These are phyloP conservation scores for Steromphala cineraria DNA, from an alignment of 2,888 invertebrate species.

Conservation along the genomic window DNA sequence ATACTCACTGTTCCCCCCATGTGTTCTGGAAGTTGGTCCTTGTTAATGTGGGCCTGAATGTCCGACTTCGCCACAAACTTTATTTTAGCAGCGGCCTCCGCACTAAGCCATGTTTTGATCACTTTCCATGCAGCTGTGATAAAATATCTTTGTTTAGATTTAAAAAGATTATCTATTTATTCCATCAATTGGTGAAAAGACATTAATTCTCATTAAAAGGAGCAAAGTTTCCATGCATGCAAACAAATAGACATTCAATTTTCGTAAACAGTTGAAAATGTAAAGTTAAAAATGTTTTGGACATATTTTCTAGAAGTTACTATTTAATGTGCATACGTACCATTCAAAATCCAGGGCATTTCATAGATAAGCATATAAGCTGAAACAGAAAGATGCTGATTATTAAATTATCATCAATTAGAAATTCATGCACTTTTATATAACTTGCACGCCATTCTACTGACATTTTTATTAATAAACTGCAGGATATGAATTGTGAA, in stretches of 20 bases:
- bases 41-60: constrained; percentile 84
- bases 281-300: too few relatives aligned
- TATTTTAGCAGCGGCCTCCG: constrained; percentile 91
- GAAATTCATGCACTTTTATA: too few relatives aligned
- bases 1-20: constrained; percentile 74
- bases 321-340: constrained; percentile 76
- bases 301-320: too few relatives aligned
- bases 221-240: too few relatives aligned
- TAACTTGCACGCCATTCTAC: too few relatives aligned
- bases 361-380: constrained; percentile 94
- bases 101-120: constrained; percentile 89
- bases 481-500: too few relatives aligned
- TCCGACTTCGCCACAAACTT: constrained; percentile 86
- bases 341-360: constrained; percentile 94
- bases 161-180: too few relatives aligned
- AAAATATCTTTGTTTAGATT: constrained; percentile 15
- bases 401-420: too few relatives aligned
- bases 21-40: constrained; percentile 80
- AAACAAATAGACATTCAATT: too few relatives aligned
- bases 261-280: too few relatives aligned
- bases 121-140: constrained; percentile 90
- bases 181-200: neutral
- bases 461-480: too few relatives aligned
- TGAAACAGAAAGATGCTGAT: constrained; percentile 77
- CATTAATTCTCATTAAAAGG: too few relatives aligned